These are phyloP conservation scores for Labeo catla DNA, from an alignment of 2,113 vertebrate genomes.

Conservation along the genomic window DNA sequence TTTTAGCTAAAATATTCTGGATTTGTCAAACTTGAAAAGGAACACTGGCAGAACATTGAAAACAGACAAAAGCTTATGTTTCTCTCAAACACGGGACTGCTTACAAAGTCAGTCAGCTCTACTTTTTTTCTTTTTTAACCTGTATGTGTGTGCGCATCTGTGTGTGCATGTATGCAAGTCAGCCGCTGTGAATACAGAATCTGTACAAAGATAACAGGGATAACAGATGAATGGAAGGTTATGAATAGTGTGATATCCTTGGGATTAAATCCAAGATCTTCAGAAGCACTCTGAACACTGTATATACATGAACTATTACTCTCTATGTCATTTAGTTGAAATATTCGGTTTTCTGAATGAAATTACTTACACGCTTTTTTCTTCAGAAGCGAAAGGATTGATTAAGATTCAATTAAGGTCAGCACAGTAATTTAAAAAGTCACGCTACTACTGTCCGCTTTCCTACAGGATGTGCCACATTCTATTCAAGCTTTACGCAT, in stretches of 20 bases:
- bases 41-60: constrained; percentile 14
- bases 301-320: neutral
- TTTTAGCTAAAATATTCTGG: neutral
- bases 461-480: neutral
- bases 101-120: neutral
- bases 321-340: neutral
- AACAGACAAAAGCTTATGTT: neutral
- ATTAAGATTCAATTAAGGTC: neutral
- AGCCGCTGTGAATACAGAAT: neutral
- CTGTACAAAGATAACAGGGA: too few species aligned
- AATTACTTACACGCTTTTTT: neutral
- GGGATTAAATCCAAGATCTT: constrained; percentile 11
- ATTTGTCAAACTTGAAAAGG: neutral
- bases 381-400: neutral
- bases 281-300: neutral
- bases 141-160: neutral
- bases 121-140: neutral
- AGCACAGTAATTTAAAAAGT: neutral
- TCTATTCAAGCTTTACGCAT: neutral
- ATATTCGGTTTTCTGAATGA: neutral
- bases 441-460: neutral
- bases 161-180: neutral
- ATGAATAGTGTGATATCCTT: neutral
- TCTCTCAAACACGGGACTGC: neutral
- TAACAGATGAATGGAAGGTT: constrained; percentile 3